A percentile compares a stretch with the other conserved stretches of the same genome.
These are phyloP conservation scores for Carettochelys insculpta DNA, from an alignment of 2,113 vertebrate species.

Conservation along the genomic window DNA sequence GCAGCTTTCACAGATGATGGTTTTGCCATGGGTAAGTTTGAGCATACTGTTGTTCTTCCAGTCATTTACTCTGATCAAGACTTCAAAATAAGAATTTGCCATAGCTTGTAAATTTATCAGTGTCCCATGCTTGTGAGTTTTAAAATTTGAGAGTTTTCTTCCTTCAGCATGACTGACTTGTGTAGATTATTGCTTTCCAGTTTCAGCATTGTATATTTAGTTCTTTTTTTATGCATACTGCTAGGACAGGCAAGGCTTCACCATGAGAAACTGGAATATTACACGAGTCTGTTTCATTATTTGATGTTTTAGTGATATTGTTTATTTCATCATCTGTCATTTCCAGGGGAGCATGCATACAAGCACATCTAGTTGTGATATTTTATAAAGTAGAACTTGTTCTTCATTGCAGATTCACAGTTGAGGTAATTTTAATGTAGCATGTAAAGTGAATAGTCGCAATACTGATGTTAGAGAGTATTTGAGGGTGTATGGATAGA, in stretches of 20 bases:
- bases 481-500: neutral
- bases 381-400: neutral
- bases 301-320: neutral
- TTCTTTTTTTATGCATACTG: neutral
- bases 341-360: neutral
- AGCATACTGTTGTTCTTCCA: neutral
- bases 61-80: neutral
- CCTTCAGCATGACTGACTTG: neutral
- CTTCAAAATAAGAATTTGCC: neutral
- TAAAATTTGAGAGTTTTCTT: neutral
- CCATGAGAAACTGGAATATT: neutral
- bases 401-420: neutral
- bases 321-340: neutral
- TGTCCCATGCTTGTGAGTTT: neutral
- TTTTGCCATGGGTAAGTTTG: conserved; percentile 95
- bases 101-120: neutral
- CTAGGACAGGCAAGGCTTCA: neutral
- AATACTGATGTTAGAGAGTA: neutral
- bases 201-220: neutral
- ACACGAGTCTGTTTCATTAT: neutral
- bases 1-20: conserved; percentile 98
- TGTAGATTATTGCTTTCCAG: neutral
- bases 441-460: neutral
- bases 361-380: neutral
- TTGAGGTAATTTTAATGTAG: neutral